Conservation (phyloP, 2,797 vertebrate genomes). For the Sebastes diploproa region DNA sequence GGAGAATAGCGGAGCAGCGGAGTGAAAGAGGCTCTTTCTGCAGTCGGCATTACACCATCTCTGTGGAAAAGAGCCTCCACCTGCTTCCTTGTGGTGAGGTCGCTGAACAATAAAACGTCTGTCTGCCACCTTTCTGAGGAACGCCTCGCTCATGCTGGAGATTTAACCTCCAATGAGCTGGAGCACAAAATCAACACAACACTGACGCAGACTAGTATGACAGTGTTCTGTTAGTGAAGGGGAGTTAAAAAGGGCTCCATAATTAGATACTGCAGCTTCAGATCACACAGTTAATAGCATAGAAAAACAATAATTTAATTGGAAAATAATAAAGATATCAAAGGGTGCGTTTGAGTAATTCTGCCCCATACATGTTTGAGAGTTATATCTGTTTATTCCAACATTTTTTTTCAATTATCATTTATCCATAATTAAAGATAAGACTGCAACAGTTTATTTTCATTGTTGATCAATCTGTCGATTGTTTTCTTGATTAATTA, state of each 20-base stretch:
- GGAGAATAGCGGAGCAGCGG: constrained; percentile 37
- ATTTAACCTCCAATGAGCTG: background rate
- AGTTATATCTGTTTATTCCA: background rate
- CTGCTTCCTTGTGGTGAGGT: constrained; percentile 62
- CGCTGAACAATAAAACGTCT: constrained; percentile 60
- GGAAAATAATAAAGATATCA: background rate
- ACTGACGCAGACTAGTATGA: background rate
- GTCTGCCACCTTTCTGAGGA: constrained; percentile 47
- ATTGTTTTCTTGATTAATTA: too few relatives aligned
- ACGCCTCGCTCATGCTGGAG: constrained; percentile 3
- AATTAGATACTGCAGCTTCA: background rate
- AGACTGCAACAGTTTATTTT: too few relatives aligned
- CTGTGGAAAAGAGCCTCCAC: constrained; percentile 60
- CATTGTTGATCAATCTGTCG: too few relatives aligned
- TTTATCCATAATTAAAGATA: background rate
- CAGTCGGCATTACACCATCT: constrained; percentile 12
- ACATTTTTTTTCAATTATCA: background rate
- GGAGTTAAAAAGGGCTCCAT: background rate
- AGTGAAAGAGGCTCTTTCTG: constrained; percentile 75
- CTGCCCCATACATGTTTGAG: background rate
- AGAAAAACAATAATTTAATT: background rate
- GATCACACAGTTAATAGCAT: background rate
- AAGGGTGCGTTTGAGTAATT: background rate
- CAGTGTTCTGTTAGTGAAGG: background rate
- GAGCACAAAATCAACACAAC: background rate